Percentiles rank a stretch among this genome's conserved stretches.
Evolutionary conservation across 2,888 invertebrate species (phyloP).

Genomic region (Mellilla xanthometata): DNA sequence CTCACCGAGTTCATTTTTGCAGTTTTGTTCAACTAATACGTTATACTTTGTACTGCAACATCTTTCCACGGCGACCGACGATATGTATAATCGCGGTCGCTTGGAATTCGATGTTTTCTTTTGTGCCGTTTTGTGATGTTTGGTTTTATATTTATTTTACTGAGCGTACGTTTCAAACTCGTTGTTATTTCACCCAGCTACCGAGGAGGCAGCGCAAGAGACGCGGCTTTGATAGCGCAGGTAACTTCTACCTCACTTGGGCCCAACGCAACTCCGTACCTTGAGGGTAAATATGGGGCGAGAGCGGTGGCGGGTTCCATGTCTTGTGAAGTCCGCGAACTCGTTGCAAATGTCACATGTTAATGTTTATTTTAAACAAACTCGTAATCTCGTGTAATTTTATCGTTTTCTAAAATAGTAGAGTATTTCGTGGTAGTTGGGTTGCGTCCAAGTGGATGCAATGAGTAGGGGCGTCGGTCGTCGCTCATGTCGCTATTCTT

Average conservation of each 20-base stretch:
- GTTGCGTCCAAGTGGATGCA: conserved; percentile 76
- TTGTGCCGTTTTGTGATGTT: conserved; percentile 81
- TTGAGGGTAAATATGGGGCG: conserved; percentile 37
- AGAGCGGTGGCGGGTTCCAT: conserved; percentile 43
- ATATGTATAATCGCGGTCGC: conserved; percentile 35
- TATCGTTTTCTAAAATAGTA: conserved; percentile 35
- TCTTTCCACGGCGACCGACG: conserved; percentile 52
- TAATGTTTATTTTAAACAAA: conserved; percentile 16
- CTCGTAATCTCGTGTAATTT: conserved; percentile 30
- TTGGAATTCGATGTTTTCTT: conserved; percentile 59
- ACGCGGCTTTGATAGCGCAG: conserved; percentile 83
- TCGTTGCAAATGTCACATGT: conserved; percentile 15
- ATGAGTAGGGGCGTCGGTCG: conserved; percentile 59
- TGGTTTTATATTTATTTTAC: conserved; percentile 75
- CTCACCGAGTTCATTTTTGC: conserved; percentile 76
- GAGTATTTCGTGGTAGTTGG: conserved; percentile 53
- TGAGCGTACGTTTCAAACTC: conserved; percentile 77
- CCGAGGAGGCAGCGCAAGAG: conserved; percentile 83
- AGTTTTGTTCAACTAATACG: conserved; percentile 76
- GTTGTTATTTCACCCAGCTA: conserved; percentile 83
- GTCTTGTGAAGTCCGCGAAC: conserved; percentile 26
- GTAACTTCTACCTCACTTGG: conserved; percentile 74
- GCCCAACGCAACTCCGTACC: conserved; percentile 57
- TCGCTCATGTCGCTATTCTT: conserved; percentile 56
- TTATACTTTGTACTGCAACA: conserved; percentile 56